phyloP scores from a whole-genome alignment of 2,113 vertebrate genomes.

The Lepisosteus oculatus region DNA sequence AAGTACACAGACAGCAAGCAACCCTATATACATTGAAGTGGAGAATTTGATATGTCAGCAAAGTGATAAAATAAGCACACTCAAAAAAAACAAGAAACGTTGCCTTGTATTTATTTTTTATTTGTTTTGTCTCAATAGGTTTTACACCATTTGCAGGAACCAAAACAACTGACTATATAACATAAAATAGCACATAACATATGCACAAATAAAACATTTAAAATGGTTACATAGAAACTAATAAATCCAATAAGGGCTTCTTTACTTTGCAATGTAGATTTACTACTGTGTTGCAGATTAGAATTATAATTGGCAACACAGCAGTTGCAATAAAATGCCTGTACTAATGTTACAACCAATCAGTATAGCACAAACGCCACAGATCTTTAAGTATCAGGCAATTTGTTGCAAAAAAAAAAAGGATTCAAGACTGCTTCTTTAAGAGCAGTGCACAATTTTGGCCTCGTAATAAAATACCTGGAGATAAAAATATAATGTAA shows the following conservation, averaged over 20 bases:
- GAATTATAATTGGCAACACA: slow-evolving; percentile 34
- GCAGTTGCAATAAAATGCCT: slow-evolving; percentile 32
- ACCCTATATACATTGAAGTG: no score
- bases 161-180: slow-evolving; percentile 64
- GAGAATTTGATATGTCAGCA: not conserved
- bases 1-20: no score
- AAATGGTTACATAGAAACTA: slow-evolving; percentile 59
- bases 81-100: slow-evolving; percentile 16
- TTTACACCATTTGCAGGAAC: slow-evolving; percentile 63
- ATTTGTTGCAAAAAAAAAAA: slow-evolving; percentile 22
- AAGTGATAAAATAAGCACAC: not conserved
- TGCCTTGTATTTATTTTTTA: slow-evolving; percentile 51
- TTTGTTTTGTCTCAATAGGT: slow-evolving; percentile 68
- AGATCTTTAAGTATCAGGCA: slow-evolving; percentile 24
- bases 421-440: slow-evolving; percentile 23
- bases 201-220: slow-evolving; percentile 58
- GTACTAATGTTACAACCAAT: slow-evolving; percentile 22
- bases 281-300: slow-evolving; percentile 38
- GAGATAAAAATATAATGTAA: slow-evolving; percentile 13
- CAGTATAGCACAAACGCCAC: slow-evolving; percentile 29
- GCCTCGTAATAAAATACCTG: slow-evolving; percentile 31
- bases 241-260: slow-evolving; percentile 48
- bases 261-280: slow-evolving; percentile 19
- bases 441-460: slow-evolving; percentile 35
- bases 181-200: slow-evolving; percentile 57